Evolutionary conservation across 2,888 invertebrate species (phyloP), one percentile per base, ranked within the genome.

Genomic region (Shargacucullia verbasci): DNA sequence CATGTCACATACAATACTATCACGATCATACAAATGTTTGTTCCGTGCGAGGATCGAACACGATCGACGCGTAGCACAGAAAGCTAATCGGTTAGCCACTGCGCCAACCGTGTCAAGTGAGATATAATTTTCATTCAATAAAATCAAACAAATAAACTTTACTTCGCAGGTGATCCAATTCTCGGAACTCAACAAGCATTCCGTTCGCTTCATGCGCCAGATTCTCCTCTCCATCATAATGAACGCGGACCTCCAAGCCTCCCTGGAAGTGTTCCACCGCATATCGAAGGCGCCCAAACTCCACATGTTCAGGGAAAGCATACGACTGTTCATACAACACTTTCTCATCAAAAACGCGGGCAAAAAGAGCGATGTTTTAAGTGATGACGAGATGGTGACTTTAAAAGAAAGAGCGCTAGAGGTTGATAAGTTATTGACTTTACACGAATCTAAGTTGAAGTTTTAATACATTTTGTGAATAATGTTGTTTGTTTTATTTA

Each of bases 321-420:
- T 99, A 2, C 93, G 97, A 40, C 88, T 99, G 8, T 99, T 99
- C 82, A 96, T 99, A 82, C 97, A 96, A 81, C 98, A 98, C 86
- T 99, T 99, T 78, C 87, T 99, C 15, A 82, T 98, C 2, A 96
- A 95, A 76, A 95, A 96, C 76, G 90, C 95, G 3, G 95, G 95
- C 3, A 90, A 92, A 12, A 92, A 93, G 25, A 86, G 85, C 7
- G 81, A 71, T 3, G 79, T 90, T 0, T 50, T 92, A 0, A 85
- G 76, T 12, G 89, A 86, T 0, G 70, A 80, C 1, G 92, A 94
- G 34, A 88, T 90, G 89, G 80, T 62, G 4, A 82, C 76, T 1
- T 49, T 94, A 59, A 90, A 95, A 66, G 90, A 94, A 12, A 92
- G 97, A 56, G 95, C 96, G 0, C 90, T 95, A 48, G 90, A 96